Base-by-base conservation (phyloP, 2,797 vertebrate species). In the Megaceryle alcyon region DNA sequence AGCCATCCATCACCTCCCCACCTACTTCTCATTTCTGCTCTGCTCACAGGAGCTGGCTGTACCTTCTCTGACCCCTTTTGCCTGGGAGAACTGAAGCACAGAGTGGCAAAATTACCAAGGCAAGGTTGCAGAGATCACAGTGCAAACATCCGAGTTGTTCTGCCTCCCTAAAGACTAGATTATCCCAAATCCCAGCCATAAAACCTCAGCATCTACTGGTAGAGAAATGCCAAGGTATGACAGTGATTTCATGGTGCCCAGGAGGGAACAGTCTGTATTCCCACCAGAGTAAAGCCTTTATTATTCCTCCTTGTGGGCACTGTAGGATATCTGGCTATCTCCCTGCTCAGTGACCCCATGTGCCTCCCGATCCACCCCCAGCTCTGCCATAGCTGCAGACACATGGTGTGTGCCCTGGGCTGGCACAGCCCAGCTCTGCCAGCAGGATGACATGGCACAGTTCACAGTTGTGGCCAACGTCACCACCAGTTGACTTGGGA, bases 391-490 rank as follows among this genome's bases (percentile, higher is more conserved):
- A 26, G 53, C 90, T 65, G 43, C 75, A 71, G 53, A 5, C 28
- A 26, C 1, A 1, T 25, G 29, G 5, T 2, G 0, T 2, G 2
- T 2, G 5, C n/a, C 44, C 35, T 4, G 3, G 72, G 25, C 25
- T 1, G 1, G 48, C 68, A 48, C 57, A 35, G 1, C 57, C 18
- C 51, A 17, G 46, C 68, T 80, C 26, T 4, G 7, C 48, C 1
- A 0, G 41, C 0, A 4, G 51, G 19, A 35, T 31, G 82, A 15
- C 43, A 29, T 0, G 12, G 33, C 44, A 29, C 0, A 2, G 73
- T 59, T 44, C 4, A 3, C 37, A 29, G 0, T 5, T 35, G n/a
- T 9, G 63, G 69, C 68, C 22, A 43, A 17, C 8, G 4, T 78
- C 82, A 70, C 49, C 37, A 41, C 13, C 12, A 3, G 12, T 35